Conservation (phyloP, 2,113 vertebrate genomes). For the Odontophorus gujanensis region DNA sequence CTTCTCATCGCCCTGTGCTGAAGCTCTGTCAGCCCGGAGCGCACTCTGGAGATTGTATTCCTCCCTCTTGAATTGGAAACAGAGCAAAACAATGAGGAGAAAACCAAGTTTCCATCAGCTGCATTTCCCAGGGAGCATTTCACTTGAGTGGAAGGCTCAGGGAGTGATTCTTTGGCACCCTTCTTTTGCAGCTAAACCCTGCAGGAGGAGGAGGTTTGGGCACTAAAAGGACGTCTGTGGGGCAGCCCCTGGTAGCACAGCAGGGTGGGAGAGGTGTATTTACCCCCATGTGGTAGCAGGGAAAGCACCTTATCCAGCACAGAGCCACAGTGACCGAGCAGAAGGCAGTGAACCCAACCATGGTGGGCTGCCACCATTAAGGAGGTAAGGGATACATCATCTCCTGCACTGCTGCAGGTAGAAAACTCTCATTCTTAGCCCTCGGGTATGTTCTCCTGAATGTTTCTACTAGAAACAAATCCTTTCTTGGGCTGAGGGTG, state of each 20-base stretch:
- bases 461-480: background rate
- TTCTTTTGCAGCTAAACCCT: slow-evolving; percentile 24
- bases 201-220: background rate
- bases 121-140: background rate
- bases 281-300: background rate
- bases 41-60: background rate
- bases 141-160: background rate
- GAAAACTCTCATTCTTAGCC: background rate
- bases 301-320: background rate
- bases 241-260: background rate
- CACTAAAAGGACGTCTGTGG: background rate
- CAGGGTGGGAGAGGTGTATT: background rate
- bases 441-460: background rate
- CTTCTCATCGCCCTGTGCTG: background rate
- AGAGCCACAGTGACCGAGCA: background rate
- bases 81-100: background rate
- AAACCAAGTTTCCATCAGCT: background rate
- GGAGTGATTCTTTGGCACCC: background rate
- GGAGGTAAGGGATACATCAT: background rate
- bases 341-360: background rate
- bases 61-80: background rate
- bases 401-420: background rate
- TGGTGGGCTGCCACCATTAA: background rate
- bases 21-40: background rate
- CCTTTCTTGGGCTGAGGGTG: background rate